Conservation (phyloP, 92 coral and sea anemone species). For the Zoanthus solanderi region DNA sequence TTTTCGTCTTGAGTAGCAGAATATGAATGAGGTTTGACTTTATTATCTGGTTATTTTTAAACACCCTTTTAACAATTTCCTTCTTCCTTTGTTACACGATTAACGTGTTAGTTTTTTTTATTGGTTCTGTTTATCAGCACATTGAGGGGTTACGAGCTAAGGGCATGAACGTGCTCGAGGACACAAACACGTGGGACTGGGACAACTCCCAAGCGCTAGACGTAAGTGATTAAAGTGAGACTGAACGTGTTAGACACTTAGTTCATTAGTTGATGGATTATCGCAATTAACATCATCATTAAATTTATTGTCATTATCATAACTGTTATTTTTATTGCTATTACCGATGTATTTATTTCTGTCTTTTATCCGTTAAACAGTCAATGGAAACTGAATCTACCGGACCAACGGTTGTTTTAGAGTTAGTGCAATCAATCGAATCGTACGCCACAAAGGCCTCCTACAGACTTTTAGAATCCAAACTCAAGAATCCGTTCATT, state of each 20-base stretch:
- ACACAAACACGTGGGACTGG: constrained; percentile 74
- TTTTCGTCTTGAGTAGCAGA: too few species aligned
- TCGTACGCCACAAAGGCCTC: constrained; percentile 70
- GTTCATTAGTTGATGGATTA: not conserved
- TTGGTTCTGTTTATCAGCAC: constrained; percentile 42
- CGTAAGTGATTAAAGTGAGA: constrained; percentile 41
- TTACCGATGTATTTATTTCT: too few species aligned
- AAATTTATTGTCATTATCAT: too few species aligned
- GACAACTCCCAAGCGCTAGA: constrained; percentile 60
- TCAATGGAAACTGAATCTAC: constrained; percentile 31
- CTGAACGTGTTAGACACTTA: not conserved
- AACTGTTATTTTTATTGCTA: too few species aligned
- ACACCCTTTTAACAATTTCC: not conserved
- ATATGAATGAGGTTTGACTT: too few species aligned
- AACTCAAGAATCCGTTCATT: constrained; percentile 79
- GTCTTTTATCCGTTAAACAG: not conserved
- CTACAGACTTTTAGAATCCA: constrained; percentile 60
- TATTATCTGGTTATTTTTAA: not conserved
- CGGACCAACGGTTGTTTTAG: constrained; percentile 63
- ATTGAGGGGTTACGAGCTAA: constrained; percentile 47
- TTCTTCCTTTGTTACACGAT: not conserved
- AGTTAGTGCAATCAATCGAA: constrained; percentile 69
- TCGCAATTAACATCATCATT: too few species aligned
- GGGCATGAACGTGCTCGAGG: constrained; percentile 71
- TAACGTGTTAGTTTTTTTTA: not conserved